Evolutionary conservation across 2,888 invertebrate genomes (phyloP).

Genomic region (Nymphalis c-album): DNA sequence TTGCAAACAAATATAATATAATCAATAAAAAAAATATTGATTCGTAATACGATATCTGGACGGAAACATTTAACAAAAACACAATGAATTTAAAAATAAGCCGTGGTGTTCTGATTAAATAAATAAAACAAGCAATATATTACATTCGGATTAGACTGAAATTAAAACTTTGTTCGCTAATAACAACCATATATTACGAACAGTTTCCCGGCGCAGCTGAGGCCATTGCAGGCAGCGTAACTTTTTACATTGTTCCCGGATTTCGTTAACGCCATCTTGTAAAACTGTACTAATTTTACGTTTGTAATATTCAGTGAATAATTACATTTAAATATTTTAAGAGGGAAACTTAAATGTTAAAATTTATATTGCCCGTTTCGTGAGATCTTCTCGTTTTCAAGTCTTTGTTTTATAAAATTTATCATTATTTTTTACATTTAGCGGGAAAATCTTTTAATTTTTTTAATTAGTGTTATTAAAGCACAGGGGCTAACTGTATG

Average conservation of each 20-base stretch:
- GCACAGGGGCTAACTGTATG: too few species aligned
- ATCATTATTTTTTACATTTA: not conserved
- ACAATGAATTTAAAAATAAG: not conserved
- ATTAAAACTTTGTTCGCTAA: constrained; percentile 76
- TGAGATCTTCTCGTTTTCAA: not conserved
- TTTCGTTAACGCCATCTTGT: constrained; percentile 46
- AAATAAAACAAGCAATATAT: constrained; percentile 46
- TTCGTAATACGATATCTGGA: too few species aligned
- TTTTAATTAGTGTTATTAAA: too few species aligned
- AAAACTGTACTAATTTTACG: constrained; percentile 34
- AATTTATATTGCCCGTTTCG: constrained; percentile 1
- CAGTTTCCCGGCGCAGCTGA: constrained; percentile 64
- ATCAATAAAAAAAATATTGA: not conserved
- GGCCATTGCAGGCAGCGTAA: constrained; percentile 60
- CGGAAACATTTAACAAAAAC: not conserved
- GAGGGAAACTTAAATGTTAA: constrained; percentile 16
- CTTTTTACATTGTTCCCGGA: constrained; percentile 50
- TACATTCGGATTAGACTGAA: constrained; percentile 66
- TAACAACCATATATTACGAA: constrained; percentile 69
- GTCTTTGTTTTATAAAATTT: not conserved
- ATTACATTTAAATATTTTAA: constrained; percentile 26
- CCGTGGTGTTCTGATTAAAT: constrained; percentile 28
- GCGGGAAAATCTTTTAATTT: too few species aligned
- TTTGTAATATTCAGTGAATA: constrained; percentile 24
- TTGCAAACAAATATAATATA: too few species aligned